These are phyloP conservation scores for Ligdia adustata DNA, from an alignment of 2,888 invertebrate species.

Conservation along the genomic window DNA sequence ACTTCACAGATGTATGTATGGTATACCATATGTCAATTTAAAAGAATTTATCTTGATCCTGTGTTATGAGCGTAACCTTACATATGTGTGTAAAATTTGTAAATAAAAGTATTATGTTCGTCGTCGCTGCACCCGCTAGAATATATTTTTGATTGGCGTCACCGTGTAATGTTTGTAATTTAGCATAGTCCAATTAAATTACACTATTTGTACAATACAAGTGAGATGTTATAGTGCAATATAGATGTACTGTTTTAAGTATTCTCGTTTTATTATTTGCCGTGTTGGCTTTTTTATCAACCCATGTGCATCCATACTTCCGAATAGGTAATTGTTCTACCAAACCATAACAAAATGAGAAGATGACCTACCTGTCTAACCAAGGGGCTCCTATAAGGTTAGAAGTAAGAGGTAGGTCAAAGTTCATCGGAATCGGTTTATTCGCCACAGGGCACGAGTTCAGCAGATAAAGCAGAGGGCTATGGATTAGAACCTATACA, in stretches of 20 bases:
- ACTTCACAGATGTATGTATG: slow-evolving; percentile 12
- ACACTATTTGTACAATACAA: slow-evolving; percentile 77
- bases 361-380: too few species aligned
- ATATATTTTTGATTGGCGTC: slow-evolving; percentile 50
- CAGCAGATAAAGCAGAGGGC: too few species aligned
- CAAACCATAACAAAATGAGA: too few species aligned
- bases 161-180: slow-evolving; percentile 54
- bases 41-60: slow-evolving; percentile 16
- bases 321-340: too few species aligned
- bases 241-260: slow-evolving; percentile 78
- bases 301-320: too few species aligned
- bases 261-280: slow-evolving; percentile 51
- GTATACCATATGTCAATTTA: slow-evolving; percentile 23
- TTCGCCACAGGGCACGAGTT: too few species aligned
- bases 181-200: slow-evolving; percentile 49
- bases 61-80: slow-evolving; percentile 16
- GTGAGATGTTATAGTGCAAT: slow-evolving; percentile 83
- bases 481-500: too few species aligned
- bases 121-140: slow-evolving; percentile 55
- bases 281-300: too few species aligned
- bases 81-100: neutral
- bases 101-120: slow-evolving; percentile 26
- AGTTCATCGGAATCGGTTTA: too few species aligned
- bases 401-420: too few species aligned
- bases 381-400: too few species aligned